phyloP scores from a whole-genome alignment of 2,797 vertebrate genomes.

The Mormyrus hasselquistii region DNA sequence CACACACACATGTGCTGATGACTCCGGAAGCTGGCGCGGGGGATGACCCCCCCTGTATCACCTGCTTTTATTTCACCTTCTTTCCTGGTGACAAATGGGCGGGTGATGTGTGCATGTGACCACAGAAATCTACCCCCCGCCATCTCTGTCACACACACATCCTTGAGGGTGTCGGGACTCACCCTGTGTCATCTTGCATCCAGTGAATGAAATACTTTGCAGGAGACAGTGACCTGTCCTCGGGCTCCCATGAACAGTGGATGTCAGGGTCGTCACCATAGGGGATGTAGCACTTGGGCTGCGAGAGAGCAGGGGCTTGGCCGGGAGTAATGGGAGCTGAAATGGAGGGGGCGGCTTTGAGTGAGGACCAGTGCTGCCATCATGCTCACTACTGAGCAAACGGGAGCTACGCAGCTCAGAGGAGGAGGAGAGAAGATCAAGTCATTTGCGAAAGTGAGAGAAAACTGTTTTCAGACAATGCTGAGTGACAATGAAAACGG shows the following conservation, averaged over 20 bases:
- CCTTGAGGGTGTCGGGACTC: slow-evolving; percentile 20
- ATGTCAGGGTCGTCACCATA: slow-evolving; percentile 33
- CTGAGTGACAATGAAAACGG: not conserved
- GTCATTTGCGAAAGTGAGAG: not conserved
- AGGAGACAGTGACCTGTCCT: slow-evolving; percentile 6
- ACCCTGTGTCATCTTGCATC: slow-evolving; percentile 33
- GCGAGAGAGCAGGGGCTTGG: slow-evolving; percentile 32
- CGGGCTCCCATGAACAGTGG: slow-evolving; percentile 51
- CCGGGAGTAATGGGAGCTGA: slow-evolving; percentile 31
- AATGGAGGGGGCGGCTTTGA: not conserved
- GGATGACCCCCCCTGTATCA: slow-evolving; percentile 31
- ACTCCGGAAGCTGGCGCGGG: slow-evolving; percentile 21
- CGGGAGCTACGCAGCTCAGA: no score
- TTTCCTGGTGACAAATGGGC: not conserved
- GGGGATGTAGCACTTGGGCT: slow-evolving; percentile 46
- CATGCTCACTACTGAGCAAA: not conserved
- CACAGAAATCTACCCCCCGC: not conserved
- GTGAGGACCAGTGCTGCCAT: not conserved
- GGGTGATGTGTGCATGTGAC: not conserved
- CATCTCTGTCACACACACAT: not conserved
- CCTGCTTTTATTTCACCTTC: not conserved
- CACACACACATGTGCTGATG: slow-evolving; percentile 44
- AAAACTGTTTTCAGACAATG: not conserved
- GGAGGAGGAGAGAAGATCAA: not conserved
- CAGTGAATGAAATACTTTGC: slow-evolving; percentile 54